These are phyloP conservation scores for Drosophila pegasa DNA, from an alignment of 2,888 invertebrate species.

Conservation along the genomic window DNA sequence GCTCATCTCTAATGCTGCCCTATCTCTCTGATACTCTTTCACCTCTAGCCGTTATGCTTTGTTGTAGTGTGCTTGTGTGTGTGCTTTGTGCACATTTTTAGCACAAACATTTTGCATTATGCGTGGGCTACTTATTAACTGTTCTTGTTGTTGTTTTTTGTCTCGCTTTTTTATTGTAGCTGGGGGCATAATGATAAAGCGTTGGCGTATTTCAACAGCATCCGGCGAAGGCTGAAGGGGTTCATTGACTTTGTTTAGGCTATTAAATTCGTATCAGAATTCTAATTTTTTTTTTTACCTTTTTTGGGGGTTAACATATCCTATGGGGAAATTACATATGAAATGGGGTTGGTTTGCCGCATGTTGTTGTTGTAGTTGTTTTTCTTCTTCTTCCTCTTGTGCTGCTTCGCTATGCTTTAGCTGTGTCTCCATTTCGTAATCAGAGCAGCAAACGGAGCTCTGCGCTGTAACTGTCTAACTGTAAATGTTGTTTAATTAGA, in stretches of 20 bases:
- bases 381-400: constrained; percentile 7
- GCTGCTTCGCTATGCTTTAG: constrained; percentile 10
- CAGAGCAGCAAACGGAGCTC: constrained; percentile 55
- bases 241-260: constrained; percentile 50
- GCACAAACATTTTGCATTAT: constrained; percentile 45
- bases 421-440: constrained; percentile 58
- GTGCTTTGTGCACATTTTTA: constrained; percentile 34
- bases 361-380: neutral
- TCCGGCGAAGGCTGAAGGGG: constrained; percentile 30
- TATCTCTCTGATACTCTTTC: neutral
- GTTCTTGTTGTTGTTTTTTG: constrained; percentile 8
- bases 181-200: constrained; percentile 33
- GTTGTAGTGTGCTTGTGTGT: constrained; percentile 12
- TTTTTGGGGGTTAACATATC: constrained; percentile 52
- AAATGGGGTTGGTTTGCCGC: constrained; percentile 50
- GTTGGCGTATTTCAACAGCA: constrained; percentile 32
- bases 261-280: constrained; percentile 31
- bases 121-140: constrained; percentile 50
- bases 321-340: constrained; percentile 6
- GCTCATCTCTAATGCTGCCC: constrained; percentile 42
- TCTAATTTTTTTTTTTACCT: constrained; percentile 28
- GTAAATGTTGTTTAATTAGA: constrained; percentile 62
- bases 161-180: constrained; percentile 8
- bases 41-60: constrained; percentile 6
- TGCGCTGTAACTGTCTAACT: constrained; percentile 41